These are phyloP conservation scores for Cataglyphis albicans DNA, from an alignment of 2,888 invertebrate species.

Conservation along the genomic window DNA sequence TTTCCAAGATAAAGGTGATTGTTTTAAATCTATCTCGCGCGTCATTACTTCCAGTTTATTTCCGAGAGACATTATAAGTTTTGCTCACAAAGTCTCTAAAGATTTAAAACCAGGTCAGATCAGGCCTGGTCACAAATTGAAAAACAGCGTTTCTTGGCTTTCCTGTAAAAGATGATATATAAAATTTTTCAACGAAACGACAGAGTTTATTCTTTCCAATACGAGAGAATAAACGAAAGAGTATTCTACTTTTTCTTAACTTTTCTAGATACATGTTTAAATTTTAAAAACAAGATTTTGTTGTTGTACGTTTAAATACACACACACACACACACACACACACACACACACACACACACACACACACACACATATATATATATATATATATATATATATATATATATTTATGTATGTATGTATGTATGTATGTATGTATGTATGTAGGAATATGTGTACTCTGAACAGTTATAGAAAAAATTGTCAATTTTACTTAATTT, in stretches of 20 bases:
- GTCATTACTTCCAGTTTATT: not conserved
- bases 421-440: no score
- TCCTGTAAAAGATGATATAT: not conserved
- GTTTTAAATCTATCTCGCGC: conserved; percentile 45
- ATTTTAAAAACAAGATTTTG: not conserved
- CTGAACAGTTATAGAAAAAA: not conserved
- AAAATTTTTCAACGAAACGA: not conserved
- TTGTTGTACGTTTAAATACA: not conserved
- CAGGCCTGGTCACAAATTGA: not conserved
- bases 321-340: no score
- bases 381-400: no score
- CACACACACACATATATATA: no score
- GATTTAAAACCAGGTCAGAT: not conserved
- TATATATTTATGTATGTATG: no score
- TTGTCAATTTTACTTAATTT: not conserved
- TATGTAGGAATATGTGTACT: not conserved
- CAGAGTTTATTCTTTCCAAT: not conserved
- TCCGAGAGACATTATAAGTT: not conserved
- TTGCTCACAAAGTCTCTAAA: not conserved
- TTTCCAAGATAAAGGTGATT: conserved; percentile 90
- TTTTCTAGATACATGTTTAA: not conserved
- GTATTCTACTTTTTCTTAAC: not conserved
- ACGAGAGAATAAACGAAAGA: not conserved
- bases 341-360: not conserved
- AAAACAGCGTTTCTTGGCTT: not conserved